Conservation (phyloP, 2,797 vertebrate species). For the Limnodromus scolopaceus region DNA sequence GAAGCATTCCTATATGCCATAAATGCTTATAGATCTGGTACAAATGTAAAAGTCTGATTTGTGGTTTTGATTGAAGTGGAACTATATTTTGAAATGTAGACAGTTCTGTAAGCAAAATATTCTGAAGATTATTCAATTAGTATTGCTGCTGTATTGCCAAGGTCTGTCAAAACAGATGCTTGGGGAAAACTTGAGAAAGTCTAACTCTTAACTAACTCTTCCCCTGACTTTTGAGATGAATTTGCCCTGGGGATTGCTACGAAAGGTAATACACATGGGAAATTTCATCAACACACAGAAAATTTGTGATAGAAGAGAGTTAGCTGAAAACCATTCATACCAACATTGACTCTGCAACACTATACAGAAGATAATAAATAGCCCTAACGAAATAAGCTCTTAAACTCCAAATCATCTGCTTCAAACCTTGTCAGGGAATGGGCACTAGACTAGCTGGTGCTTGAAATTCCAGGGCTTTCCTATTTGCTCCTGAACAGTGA, state of each 20-base stretch:
- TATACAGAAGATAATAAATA: not conserved
- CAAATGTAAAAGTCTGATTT: not conserved
- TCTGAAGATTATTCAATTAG: not conserved
- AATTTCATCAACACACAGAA: not conserved
- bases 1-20: not conserved
- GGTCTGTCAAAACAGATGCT: not conserved
- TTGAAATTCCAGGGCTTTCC: not conserved
- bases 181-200: not conserved
- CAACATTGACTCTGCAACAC: not conserved
- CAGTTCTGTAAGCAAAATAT: not conserved
- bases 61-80: not conserved
- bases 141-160: not conserved
- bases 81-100: not conserved
- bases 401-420: not conserved
- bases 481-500: not conserved
- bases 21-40: not conserved
- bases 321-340: not conserved
- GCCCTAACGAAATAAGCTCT: not conserved
- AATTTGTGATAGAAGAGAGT: not conserved
- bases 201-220: not conserved
- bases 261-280: not conserved
- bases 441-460: fast-evolving
- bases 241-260: not conserved
- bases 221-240: not conserved
- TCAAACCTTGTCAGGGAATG: not conserved